phyloP scores from a whole-genome alignment of 2,113 vertebrate species.

The Tragelaphus strepsiceros region DNA sequence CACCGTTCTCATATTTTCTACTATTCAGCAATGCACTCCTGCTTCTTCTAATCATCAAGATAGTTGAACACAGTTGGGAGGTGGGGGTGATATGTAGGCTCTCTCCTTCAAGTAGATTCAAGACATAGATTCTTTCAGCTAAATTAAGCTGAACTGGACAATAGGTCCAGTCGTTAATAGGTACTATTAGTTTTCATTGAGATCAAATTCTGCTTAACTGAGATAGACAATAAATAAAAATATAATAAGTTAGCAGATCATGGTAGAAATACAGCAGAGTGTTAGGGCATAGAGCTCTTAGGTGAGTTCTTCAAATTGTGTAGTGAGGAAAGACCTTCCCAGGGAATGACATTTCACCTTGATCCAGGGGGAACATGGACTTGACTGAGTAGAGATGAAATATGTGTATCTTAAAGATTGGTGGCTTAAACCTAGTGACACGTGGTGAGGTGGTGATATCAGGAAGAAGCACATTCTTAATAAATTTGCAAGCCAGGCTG shows the following conservation, averaged over 20 bases:
- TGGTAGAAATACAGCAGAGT: not conserved
- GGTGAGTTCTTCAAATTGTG: not conserved
- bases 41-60: not conserved
- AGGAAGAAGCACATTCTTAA: not conserved
- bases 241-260: not conserved
- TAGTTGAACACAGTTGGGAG: not conserved
- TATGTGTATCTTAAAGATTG: not conserved
- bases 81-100: not conserved
- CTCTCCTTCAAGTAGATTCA: not conserved
- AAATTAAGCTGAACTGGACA: not conserved
- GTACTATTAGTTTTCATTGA: not conserved
- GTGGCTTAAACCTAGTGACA: not conserved
- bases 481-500: not conserved
- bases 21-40: accelerated
- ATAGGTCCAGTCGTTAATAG: not conserved
- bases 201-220: not conserved
- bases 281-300: not conserved
- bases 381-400: not conserved
- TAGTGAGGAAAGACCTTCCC: not conserved
- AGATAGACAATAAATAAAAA: not conserved
- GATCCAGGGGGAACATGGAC: not conserved
- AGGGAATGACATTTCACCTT: not conserved
- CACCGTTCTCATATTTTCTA: not conserved
- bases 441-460: not conserved
- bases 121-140: not conserved